Evolutionary conservation across 2,113 vertebrate genomes (phyloP), one percentile per base, ranked within the genome.

Genomic region (Athene cunicularia): DNA sequence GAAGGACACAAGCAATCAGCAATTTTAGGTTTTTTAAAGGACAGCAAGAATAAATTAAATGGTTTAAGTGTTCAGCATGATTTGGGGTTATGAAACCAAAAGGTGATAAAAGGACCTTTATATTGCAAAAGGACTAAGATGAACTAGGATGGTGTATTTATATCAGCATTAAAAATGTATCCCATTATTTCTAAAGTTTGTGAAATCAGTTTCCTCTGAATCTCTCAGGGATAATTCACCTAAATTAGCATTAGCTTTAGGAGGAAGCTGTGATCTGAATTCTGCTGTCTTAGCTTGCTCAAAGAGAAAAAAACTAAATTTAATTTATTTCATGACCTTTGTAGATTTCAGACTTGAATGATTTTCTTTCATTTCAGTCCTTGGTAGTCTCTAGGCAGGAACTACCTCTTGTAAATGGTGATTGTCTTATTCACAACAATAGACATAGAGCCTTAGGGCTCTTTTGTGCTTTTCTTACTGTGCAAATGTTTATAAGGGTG

Each of bases 251-350:
- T 96, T 91, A 88, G 37, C 79, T 95, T 93, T 95, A 92, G 66
- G 53, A 96, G 55, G 15, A 27, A 95, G 80, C 68, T 91, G 90
- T 96, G 96, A 90, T 94, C 86, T 92, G 95, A 96, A 92, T 95
- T 30, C 32, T 86, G 17, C 26, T 93, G n/a, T 92, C 77, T 95
- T 88, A 84, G 80, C 93, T 96, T 96, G 82, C 74, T 94, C 24
- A 8, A 89, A 79, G 49, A 86, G 68, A 80, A 92, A 87, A 82
- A 94, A 80, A 30, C 26, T 71, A 88, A 60, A 81, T 94, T 93
- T 92, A 94, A 86, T 92, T 97, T 95, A 93, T 95, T 95, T 96
- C 92, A 66, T 97, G 94, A 97, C 96, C 91, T 97, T 96, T 97
- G 66, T 90, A 83, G 91, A 94, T 95, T 95, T 90, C 90, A 95